Base-by-base conservation (phyloP, 2,888 invertebrate species). In the Drosophila recens region DNA sequence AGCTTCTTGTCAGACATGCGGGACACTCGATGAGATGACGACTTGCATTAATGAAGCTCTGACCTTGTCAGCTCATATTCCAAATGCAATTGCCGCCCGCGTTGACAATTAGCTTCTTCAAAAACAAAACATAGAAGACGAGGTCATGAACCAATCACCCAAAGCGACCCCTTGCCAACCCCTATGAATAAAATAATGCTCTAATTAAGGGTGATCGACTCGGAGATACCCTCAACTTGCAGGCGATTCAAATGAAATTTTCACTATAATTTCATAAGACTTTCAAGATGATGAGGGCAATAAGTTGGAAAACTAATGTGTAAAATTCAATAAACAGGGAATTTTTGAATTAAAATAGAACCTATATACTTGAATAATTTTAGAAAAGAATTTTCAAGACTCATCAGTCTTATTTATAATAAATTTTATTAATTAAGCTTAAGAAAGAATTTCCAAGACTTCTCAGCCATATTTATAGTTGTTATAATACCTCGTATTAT, bases 21-120 rank as follows among this genome's bases (percentile, higher is more conserved):
- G 34, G 52, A 23, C 40, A 27, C 15, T 54, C 54, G 42, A 40
- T 27, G 40, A 46, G 42, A 40, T 27, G 40, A 46, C 54, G 51
- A 51, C 54, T 64, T 43, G 66, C 59, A 75, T 75, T 73, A 75
- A 76, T 54, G 63, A 77, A 61, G 59, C 78, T 38, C 36, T 51
- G 75, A 77, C 77, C 77, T 77, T 79, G 80, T 58, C 57, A 34
- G 67, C 64, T 77, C 72, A 77, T 79, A 79, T 79, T 77, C 62
- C 46, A 72, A 79, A 75, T 77, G 79, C 79, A 79, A 79, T 77
- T 71, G 75, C 64, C 76, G 63, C 65, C 62, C 52, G 45, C 34
- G 53, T 42, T 34, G 49, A 54, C 76, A 73, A 75, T 79, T 77
- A 77, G 76, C 71, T 68, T 72, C 43, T 43, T 1, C 17, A 17